These are phyloP conservation scores for Montipora cactus DNA, from an alignment of 64 coral and sea anemone species.

Conservation along the genomic window DNA sequence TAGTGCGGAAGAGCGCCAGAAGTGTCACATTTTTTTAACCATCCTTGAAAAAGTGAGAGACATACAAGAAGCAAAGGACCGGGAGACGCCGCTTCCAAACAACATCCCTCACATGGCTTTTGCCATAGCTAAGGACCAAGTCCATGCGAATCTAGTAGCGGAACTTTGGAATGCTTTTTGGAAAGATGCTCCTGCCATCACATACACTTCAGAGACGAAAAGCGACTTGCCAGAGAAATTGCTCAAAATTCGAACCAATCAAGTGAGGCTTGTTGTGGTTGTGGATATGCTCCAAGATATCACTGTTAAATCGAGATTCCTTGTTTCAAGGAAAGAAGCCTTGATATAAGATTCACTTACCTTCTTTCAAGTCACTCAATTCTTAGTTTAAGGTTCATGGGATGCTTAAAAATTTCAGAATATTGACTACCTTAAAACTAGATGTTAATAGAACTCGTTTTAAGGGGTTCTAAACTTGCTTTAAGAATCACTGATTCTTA, in stretches of 20 bases:
- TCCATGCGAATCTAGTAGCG: background rate
- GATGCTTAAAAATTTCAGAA: too few relatives aligned
- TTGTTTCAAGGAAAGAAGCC: too few relatives aligned
- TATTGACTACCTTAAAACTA: too few relatives aligned
- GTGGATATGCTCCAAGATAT: conserved; percentile 18
- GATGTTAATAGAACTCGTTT: too few relatives aligned
- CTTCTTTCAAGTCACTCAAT: too few relatives aligned
- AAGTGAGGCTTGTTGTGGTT: conserved; percentile 50
- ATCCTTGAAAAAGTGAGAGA: background rate
- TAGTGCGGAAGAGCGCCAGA: too few relatives aligned
- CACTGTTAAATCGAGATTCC: too few relatives aligned
- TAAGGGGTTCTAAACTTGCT: too few relatives aligned
- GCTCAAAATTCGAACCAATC: conserved; percentile 24
- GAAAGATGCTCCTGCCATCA: background rate
- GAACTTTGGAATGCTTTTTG: background rate
- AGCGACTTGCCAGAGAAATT: background rate
- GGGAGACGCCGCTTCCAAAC: background rate
- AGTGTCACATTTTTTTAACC: background rate
- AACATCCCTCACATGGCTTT: conserved; percentile 60
- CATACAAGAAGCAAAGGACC: background rate
- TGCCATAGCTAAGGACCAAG: background rate
- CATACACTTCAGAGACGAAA: background rate
- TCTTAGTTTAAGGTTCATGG: too few relatives aligned
- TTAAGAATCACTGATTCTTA: too few relatives aligned
- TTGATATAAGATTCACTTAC: too few relatives aligned